These are phyloP conservation scores for Hozukius guyotensis DNA, from an alignment of 2,797 vertebrate genomes.

Conservation along the genomic window DNA sequence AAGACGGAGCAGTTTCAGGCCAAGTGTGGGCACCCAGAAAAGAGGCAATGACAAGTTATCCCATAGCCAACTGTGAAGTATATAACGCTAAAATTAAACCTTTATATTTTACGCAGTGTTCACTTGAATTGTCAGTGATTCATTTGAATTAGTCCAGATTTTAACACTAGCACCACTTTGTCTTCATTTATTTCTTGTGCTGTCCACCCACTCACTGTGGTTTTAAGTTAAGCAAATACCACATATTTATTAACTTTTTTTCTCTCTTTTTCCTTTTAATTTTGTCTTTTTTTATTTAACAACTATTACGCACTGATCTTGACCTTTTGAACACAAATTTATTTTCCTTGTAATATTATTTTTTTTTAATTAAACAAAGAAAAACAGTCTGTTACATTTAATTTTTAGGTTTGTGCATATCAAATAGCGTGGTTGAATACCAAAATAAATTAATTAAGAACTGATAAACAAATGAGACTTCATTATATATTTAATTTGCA, in stretches of 20 bases:
- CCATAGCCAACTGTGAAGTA: background rate
- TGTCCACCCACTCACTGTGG: background rate
- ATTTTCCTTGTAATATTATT: background rate
- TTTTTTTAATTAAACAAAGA: background rate
- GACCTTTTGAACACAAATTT: background rate
- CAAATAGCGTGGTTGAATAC: background rate
- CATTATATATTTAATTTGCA: background rate
- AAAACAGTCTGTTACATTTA: background rate
- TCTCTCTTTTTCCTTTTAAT: background rate
- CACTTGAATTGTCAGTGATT: background rate
- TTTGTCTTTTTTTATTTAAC: background rate
- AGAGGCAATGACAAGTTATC: background rate
- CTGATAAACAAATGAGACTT: background rate
- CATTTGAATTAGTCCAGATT: background rate
- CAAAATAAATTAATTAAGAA: background rate
- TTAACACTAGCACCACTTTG: background rate
- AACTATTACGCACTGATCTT: background rate
- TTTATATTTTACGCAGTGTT: background rate
- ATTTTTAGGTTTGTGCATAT: background rate
- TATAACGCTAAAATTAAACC: background rate
- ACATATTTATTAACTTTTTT: background rate
- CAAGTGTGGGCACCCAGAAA: background rate
- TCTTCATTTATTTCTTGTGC: background rate
- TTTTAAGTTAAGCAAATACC: background rate
- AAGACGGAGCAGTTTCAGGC: constrained; percentile 3